Conservation (phyloP, 2,888 invertebrate species). For the Limnephilus auricula region DNA sequence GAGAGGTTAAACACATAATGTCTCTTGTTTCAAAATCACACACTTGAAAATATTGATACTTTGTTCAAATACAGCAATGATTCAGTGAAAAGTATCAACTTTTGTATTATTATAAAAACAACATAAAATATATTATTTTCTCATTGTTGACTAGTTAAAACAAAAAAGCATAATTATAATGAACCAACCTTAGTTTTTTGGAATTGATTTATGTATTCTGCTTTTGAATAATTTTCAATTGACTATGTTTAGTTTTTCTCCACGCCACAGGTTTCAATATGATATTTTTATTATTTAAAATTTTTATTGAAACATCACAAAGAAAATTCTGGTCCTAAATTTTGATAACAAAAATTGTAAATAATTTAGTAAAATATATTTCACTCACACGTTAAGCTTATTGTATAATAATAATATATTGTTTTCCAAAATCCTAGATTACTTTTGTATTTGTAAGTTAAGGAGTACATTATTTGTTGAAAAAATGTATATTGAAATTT, state of each 20-base stretch:
- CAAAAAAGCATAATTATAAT: background rate
- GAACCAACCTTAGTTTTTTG: background rate
- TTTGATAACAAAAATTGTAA: background rate
- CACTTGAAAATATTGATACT: background rate
- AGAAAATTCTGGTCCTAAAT: background rate
- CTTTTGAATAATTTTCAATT: background rate
- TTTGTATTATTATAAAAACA: no score
- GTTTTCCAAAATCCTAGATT: conserved; percentile 37
- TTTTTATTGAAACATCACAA: background rate
- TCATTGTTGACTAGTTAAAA: background rate
- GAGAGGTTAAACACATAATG: background rate
- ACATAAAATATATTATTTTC: background rate
- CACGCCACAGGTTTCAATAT: background rate
- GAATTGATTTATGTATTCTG: background rate
- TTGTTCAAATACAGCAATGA: background rate
- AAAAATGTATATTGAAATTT: conserved; percentile 29
- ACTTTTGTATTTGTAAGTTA: conserved; percentile 48
- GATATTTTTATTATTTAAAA: background rate
- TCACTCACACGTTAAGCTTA: conserved; percentile 4
- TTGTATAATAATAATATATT: conserved; percentile 12
- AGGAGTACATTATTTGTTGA: conserved; percentile 17
- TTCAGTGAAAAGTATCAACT: background rate
- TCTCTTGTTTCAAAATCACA: background rate
- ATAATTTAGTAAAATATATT: background rate
- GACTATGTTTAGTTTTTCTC: background rate